Conservation (phyloP, 2,797 vertebrate species). For the Dryobates pubescens region DNA sequence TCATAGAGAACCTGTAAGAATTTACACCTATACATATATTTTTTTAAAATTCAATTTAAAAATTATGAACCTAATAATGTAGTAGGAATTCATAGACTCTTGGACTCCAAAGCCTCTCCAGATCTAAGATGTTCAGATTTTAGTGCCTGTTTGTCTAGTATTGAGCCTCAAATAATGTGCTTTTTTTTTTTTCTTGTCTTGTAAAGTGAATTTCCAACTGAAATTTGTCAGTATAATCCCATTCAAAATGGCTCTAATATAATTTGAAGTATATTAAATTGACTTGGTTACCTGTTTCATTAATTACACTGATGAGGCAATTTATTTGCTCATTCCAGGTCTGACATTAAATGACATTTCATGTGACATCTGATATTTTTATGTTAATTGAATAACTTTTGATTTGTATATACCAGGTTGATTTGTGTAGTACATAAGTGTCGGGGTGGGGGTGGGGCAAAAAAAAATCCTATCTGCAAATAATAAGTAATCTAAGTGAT, state of each 20-base stretch:
- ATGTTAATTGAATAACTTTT: slow-evolving; percentile 76
- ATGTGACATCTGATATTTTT: slow-evolving; percentile 72
- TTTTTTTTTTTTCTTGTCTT: not conserved
- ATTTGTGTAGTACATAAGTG: slow-evolving; percentile 66
- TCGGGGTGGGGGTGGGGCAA: not conserved
- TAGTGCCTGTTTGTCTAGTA: not conserved
- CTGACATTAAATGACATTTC: slow-evolving; percentile 77
- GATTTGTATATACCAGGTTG: slow-evolving; percentile 65
- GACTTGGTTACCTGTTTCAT: slow-evolving; percentile 65
- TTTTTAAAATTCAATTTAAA: not conserved
- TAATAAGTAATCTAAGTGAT: slow-evolving; percentile 68
- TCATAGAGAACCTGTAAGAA: fast-evolving
- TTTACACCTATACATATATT: no score
- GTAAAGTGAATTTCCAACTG: slow-evolving; percentile 52
- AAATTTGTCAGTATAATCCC: slow-evolving; percentile 33
- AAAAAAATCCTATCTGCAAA: slow-evolving; percentile 57
- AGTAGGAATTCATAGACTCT: not conserved
- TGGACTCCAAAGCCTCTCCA: not conserved
- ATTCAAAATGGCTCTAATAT: slow-evolving; percentile 61
- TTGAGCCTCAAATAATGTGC: not conserved
- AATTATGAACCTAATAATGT: not conserved
- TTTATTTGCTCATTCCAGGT: slow-evolving; percentile 68
- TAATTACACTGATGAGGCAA: slow-evolving; percentile 74
- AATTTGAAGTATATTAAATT: slow-evolving; percentile 65
- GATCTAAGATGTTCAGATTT: not conserved